Evolutionary conservation across 2,888 invertebrate genomes (phyloP).

Genomic region (Dasysyrphus tricinctus): DNA sequence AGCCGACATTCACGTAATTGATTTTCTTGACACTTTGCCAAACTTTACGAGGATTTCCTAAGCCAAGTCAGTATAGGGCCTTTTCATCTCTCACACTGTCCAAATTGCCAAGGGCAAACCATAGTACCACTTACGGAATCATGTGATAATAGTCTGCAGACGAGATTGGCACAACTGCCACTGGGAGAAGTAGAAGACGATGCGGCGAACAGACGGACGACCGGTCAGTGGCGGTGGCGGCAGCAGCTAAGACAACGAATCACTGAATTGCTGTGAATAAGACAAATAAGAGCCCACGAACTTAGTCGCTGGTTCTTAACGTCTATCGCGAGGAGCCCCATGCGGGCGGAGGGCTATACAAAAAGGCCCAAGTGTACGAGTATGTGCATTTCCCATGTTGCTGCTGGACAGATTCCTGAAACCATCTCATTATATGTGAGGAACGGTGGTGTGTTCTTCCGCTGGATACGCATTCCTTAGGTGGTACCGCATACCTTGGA

Average conservation of each 20-base stretch:
- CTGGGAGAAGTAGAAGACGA: constrained; percentile 12
- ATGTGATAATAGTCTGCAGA: constrained; percentile 63
- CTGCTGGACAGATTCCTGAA: constrained; percentile 67
- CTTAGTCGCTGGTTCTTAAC: constrained; percentile 22
- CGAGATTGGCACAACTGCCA: constrained; percentile 49
- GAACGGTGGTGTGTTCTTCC: constrained; percentile 58
- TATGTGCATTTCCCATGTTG: constrained; percentile 68
- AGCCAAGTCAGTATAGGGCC: constrained; percentile 29
- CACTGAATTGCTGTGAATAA: constrained; percentile 71
- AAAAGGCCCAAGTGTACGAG: constrained; percentile 35
- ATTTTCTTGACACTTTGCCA: constrained; percentile 75
- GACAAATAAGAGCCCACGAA: constrained; percentile 72
- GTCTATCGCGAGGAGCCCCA: constrained; percentile 4
- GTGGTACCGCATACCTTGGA: constrained; percentile 60
- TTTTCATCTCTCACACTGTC: constrained; percentile 30
- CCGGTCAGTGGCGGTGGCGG: neutral
- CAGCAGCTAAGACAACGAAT: constrained; percentile 51
- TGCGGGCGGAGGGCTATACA: constrained; percentile 57
- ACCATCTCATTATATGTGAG: constrained; percentile 73
- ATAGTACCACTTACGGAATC: constrained; percentile 59
- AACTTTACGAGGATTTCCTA: constrained; percentile 73
- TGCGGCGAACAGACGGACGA: constrained; percentile 7
- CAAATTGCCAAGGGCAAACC: constrained; percentile 25
- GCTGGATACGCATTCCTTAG: constrained; percentile 67
- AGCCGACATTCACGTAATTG: constrained; percentile 75